Percentiles rank a stretch among this genome's conserved stretches.
Evolutionary conservation across 92 coral and sea anemone species (phyloP).

Genomic region (Zoanthus sansibaricus): DNA sequence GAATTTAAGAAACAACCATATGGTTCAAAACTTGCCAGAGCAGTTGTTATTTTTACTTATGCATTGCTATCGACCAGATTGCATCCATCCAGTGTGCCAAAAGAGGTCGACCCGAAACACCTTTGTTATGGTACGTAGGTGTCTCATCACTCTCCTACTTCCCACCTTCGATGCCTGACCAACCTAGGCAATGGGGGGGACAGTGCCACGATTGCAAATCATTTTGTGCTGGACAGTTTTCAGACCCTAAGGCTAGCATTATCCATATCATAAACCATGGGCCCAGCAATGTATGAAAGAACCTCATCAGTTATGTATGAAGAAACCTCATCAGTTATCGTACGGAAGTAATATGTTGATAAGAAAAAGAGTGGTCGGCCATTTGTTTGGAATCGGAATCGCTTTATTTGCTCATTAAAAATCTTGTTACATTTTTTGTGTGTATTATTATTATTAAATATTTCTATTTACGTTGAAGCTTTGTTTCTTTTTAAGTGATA

Average conservation of each 20-base stretch:
- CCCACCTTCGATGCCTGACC: constrained; percentile 49
- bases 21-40: constrained; percentile 43
- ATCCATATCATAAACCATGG: constrained; percentile 25
- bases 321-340: constrained; percentile 49
- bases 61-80: constrained; percentile 35
- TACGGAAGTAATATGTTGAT: constrained; percentile 14
- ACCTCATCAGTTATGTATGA: constrained; percentile 53
- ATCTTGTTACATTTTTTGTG: too few species aligned
- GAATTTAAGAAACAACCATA: constrained; percentile 39
- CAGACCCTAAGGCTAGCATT: too few species aligned
- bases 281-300: constrained; percentile 32
- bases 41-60: constrained; percentile 38
- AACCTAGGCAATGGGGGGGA: constrained; percentile 37
- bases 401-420: too few species aligned
- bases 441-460: too few species aligned
- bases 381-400: not conserved
- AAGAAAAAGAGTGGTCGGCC: constrained; percentile 24
- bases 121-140: constrained; percentile 25
- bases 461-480: too few species aligned
- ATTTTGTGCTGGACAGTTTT: constrained; percentile 48
- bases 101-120: constrained; percentile 7
- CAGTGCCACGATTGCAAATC: constrained; percentile 24
- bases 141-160: constrained; percentile 40
- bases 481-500: too few species aligned
- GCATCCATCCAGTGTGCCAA: constrained; percentile 53